Evolutionary conservation across 1,140 invertebrate genomes (phyloP), one percentile per base, ranked within the genome.

Genomic region (Drosophila trapezifrons): DNA sequence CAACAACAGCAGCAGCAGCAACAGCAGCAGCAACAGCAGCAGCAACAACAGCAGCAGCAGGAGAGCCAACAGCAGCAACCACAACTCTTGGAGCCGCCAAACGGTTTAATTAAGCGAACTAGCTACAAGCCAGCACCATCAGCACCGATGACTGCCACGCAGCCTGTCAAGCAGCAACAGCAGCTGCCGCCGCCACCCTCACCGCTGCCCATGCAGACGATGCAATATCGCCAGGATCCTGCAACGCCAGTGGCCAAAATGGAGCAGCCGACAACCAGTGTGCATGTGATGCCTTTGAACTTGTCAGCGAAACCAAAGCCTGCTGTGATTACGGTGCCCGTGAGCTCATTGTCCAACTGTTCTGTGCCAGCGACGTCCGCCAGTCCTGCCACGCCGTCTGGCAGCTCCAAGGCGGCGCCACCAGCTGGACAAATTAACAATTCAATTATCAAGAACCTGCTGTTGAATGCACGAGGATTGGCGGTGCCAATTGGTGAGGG

Each of bases 371-470:
- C 52, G 0, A 22, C 59, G 8, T 9, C 56, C 10, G 3, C 32
- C 17, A 52, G 15, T 15, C 8, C 43, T n/a, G 25, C 38, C 20
- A 56, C 22, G 8, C 27, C 60, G 7, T 45, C 72, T 4, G 72
- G 73, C 20, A 63, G 38, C 32, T 38, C 55, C 1, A 58, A 72
- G 13, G 54, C 45, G 10, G 38, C 38, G 0, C 17, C 67, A 15
- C 27, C 66, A 0, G 15, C 55, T 3, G 63, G 73, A 9, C 73
- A 86, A 35, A 51, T 81, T 0, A 96, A 96, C 80, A 94, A 95
- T 20, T 96, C 95, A 5, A 96, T 97, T 46, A 97, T 97, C 57
- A 98, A 97, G 90, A 96, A 97, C 90, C 93, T 97, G 10, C 89
- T 98, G 6, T 90, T 97, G 32, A 97, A 97, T 92, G 94, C 94